These are phyloP conservation scores for Archocentrus centrarchus DNA, from an alignment of 2,113 vertebrate genomes.

Conservation along the genomic window DNA sequence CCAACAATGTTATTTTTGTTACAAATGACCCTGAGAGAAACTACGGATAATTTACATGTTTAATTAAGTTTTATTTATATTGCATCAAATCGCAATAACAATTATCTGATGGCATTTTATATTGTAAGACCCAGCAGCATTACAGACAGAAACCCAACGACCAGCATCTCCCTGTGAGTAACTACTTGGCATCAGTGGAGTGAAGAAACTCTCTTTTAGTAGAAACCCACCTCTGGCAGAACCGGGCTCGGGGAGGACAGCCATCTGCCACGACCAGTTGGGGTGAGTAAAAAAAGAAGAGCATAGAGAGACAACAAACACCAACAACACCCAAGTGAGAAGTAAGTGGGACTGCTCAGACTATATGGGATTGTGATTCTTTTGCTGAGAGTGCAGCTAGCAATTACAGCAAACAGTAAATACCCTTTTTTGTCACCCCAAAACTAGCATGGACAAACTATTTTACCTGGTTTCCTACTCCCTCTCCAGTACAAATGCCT, in stretches of 20 bases:
- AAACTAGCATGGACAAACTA: background rate
- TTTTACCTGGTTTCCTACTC: background rate
- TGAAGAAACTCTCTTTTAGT: background rate
- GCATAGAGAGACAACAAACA: background rate
- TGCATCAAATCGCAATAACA: background rate
- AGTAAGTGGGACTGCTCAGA: background rate
- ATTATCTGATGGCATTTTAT: background rate
- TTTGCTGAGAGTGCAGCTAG: no score
- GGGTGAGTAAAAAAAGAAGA: background rate
- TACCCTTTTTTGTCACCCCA: background rate
- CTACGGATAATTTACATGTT: background rate
- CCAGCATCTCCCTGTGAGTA: background rate
- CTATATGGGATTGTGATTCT: background rate
- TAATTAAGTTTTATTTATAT: background rate
- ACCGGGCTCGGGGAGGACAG: background rate
- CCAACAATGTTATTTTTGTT: background rate
- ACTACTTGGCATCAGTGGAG: background rate
- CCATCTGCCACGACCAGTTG: background rate
- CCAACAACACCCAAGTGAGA: background rate
- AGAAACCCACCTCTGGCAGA: constrained; percentile 12
- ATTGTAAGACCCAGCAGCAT: background rate
- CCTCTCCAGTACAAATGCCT: background rate
- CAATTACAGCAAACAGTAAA: background rate
- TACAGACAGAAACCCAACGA: background rate
- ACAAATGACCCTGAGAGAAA: background rate